Percentiles rank a stretch among this genome's conserved stretches.
Evolutionary conservation across 2,113 vertebrate genomes (phyloP).

Genomic region (Platichthys flesus): DNA sequence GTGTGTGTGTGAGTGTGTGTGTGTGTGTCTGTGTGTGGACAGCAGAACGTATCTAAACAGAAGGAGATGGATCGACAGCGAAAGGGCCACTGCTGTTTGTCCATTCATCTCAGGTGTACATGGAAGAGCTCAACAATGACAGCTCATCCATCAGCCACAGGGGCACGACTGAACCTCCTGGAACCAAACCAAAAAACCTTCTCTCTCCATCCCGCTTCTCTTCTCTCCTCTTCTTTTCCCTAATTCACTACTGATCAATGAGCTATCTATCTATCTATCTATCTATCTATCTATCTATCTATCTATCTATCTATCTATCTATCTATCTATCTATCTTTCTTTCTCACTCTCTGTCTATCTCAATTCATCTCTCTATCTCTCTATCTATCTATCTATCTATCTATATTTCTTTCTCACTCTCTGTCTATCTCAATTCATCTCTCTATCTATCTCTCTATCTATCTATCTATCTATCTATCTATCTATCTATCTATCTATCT

Average conservation of each 20-base stretch:
- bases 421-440: no score
- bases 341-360: no score
- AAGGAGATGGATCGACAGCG: slow-evolving; percentile 65
- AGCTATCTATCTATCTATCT: background rate
- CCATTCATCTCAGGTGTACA: slow-evolving; percentile 76
- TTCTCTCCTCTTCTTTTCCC: slow-evolving; percentile 21
- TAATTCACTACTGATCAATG: no score
- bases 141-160: slow-evolving; percentile 79
- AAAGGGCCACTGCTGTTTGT: slow-evolving; percentile 73
- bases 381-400: no score
- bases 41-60: slow-evolving; percentile 59
- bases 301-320: no score
- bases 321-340: no score
- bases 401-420: no score
- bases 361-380: no score
- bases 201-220: slow-evolving; percentile 49
- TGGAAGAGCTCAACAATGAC: slow-evolving; percentile 72
- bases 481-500: no score
- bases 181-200: slow-evolving; percentile 72
- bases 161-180: slow-evolving; percentile 71
- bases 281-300: no score
- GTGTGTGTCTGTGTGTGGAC: slow-evolving; percentile 41
- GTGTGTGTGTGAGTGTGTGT: slow-evolving; percentile 29
- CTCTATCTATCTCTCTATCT: no score
- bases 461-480: no score